Conservation (phyloP, 2,113 vertebrate species). For the Diglossa brunneiventris region DNA sequence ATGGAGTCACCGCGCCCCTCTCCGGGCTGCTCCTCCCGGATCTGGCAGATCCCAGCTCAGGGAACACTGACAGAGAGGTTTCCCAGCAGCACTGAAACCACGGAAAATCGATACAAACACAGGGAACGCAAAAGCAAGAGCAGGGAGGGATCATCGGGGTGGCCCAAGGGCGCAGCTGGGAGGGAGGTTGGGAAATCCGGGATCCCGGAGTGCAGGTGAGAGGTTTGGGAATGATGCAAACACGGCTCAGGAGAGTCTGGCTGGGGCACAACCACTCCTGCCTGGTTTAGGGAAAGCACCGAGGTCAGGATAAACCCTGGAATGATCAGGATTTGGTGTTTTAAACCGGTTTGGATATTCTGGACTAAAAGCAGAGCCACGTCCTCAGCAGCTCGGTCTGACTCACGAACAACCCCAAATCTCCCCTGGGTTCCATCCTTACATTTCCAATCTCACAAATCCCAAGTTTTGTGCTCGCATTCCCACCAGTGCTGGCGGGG, state of each 20-base stretch:
- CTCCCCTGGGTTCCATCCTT: fast-evolving
- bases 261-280: not conserved
- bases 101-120: fast-evolving
- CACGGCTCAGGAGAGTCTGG: not conserved
- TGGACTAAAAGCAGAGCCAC: fast-evolving
- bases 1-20: not conserved
- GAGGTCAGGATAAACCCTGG: not conserved
- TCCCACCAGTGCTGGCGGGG: not conserved
- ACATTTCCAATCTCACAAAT: fast-evolving
- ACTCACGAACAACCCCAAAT: not conserved
- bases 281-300: not conserved
- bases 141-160: fast-evolving
- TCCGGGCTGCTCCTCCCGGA: not conserved
- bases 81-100: not conserved
- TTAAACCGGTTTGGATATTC: fast-evolving
- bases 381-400: not conserved
- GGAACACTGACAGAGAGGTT: fast-evolving
- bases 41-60: not conserved
- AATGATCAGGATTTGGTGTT: not conserved
- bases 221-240: not conserved
- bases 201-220: not conserved
- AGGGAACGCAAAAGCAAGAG: fast-evolving
- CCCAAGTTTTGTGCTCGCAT: fast-evolving
- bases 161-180: not conserved
- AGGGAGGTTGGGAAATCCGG: not conserved